Percentiles rank a stretch among this genome's conserved stretches.
Evolutionary conservation across 2,113 vertebrate species (phyloP).

Genomic region (Callipepla squamata): DNA sequence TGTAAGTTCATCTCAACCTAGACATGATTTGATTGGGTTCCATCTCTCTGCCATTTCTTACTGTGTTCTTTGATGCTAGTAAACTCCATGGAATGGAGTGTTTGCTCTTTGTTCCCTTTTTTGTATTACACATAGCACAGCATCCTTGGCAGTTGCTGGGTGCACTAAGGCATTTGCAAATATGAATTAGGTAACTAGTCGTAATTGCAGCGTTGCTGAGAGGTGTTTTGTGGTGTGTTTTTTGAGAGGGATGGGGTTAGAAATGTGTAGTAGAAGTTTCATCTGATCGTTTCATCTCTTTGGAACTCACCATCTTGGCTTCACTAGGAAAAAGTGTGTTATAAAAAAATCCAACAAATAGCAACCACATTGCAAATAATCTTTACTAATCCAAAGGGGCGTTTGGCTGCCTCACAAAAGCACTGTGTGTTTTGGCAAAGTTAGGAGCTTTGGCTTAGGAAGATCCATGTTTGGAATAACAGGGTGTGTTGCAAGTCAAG

Average conservation of each 20-base stretch:
- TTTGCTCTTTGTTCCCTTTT: not conserved
- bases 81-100: not conserved
- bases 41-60: not conserved
- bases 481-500: constrained; percentile 56
- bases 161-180: not conserved
- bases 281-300: constrained; percentile 4
- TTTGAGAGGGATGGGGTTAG: not conserved
- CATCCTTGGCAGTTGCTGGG: not conserved
- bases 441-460: constrained; percentile 43
- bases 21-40: not conserved
- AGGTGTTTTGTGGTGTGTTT: not conserved
- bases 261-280: not conserved
- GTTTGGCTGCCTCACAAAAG: constrained; percentile 50
- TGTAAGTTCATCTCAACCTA: not conserved
- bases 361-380: not conserved
- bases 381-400: constrained; percentile 16
- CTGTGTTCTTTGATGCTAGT: not conserved
- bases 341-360: not conserved
- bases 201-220: not conserved
- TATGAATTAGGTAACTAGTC: not conserved
- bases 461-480: constrained; percentile 43
- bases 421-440: constrained; percentile 49
- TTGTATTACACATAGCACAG: not conserved
- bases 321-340: not conserved
- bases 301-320: not conserved